These are phyloP conservation scores for Phortica magna DNA, from an alignment of 2,888 invertebrate species.

Conservation along the genomic window DNA sequence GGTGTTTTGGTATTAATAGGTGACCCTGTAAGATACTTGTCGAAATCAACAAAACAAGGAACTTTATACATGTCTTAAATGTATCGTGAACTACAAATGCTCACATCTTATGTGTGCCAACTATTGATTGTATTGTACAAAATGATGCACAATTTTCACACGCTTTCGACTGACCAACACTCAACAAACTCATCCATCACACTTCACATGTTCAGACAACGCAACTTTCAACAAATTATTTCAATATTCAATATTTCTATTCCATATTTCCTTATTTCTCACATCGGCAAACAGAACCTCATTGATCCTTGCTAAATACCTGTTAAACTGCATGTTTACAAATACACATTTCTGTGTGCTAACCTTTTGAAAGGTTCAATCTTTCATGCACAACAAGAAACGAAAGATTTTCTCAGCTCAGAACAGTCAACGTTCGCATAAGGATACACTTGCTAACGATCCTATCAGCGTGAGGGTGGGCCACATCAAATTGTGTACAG, in stretches of 20 bases:
- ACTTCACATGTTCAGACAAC: neutral
- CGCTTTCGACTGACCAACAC: neutral
- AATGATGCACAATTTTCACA: neutral
- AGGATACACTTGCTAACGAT: constrained; percentile 51
- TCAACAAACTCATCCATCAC: constrained; percentile 8
- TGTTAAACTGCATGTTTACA: constrained; percentile 62
- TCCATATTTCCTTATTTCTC: constrained; percentile 1
- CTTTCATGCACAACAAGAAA: neutral
- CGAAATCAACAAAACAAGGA: too few species aligned
- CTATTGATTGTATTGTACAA: too few species aligned
- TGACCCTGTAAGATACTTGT: too few species aligned
- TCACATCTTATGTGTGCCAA: too few species aligned
- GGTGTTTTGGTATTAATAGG: too few species aligned
- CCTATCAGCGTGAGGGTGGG: constrained; percentile 68
- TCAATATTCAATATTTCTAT: constrained; percentile 3
- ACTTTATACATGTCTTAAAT: too few species aligned
- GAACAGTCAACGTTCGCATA: neutral
- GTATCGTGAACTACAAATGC: too few species aligned
- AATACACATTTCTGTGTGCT: constrained; percentile 37
- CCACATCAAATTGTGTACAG: constrained; percentile 64
- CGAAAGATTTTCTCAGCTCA: constrained; percentile 61
- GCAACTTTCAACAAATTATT: constrained; percentile 2
- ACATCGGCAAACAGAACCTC: constrained; percentile 48
- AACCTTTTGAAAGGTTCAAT: neutral
- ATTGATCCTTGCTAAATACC: constrained; percentile 65